Conservation (phyloP, 2,797 vertebrate species). For the Anguilla obscura region DNA sequence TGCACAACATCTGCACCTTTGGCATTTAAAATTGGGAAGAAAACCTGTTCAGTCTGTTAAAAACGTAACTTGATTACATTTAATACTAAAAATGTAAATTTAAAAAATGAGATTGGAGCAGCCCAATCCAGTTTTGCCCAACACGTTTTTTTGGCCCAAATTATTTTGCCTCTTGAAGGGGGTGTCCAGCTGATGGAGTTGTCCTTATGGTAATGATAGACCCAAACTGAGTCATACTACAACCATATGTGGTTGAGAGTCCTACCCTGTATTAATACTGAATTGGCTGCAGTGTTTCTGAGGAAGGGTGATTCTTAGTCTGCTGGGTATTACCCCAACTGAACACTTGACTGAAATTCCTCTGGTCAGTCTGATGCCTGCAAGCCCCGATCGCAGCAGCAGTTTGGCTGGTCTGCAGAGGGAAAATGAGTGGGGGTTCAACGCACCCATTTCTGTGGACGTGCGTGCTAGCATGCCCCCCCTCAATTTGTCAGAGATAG, state of each 20-base stretch:
- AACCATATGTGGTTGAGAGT: too few species aligned
- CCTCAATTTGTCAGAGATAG: neutral
- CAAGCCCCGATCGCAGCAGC: neutral
- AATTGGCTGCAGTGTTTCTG: neutral
- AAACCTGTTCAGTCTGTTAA: neutral
- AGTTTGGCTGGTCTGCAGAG: neutral
- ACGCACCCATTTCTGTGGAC: too few species aligned
- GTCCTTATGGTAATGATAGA: neutral
- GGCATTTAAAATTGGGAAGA: neutral
- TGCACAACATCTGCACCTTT: neutral
- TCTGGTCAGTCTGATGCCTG: neutral
- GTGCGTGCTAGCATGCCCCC: neutral
- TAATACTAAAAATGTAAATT: neutral
- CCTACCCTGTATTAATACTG: neutral
- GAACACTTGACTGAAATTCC: neutral
- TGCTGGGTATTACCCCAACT: neutral
- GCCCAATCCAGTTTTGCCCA: neutral
- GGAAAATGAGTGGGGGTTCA: neutral
- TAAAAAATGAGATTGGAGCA: neutral
- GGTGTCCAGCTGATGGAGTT: neutral
- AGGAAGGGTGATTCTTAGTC: neutral
- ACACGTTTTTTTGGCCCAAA: neutral
- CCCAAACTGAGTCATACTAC: neutral
- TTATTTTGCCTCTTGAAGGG: neutral
- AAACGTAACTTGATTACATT: too few species aligned